phyloP scores from a whole-genome alignment of 37 sponge, comb jelly and placozoan genomes.

The Hormiphora californensis region DNA sequence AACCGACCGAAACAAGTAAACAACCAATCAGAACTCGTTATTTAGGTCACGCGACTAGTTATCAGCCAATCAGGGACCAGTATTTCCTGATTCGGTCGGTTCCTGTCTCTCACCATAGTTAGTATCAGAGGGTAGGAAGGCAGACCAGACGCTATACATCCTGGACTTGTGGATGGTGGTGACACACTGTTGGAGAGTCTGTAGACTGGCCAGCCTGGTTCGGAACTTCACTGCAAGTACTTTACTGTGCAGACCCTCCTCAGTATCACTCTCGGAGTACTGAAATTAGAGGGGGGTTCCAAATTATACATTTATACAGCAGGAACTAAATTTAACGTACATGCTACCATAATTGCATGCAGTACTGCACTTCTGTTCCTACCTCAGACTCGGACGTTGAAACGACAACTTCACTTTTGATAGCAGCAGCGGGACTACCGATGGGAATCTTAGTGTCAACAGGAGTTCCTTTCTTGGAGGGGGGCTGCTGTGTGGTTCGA shows the following conservation, averaged over 20 bases:
- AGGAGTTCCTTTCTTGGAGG: no score
- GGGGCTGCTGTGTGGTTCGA: no score
- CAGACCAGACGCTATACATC: slow-evolving; percentile 17
- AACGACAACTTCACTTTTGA: background rate
- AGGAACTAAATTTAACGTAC: no score
- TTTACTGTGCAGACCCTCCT: slow-evolving; percentile 1
- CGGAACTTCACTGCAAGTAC: slow-evolving; percentile 31
- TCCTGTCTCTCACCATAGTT: background rate
- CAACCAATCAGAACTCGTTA: no score
- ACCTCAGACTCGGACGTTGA: slow-evolving; percentile 54
- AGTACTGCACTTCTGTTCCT: background rate
- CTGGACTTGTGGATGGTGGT: slow-evolving; percentile 32
- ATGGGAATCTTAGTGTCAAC: no score
- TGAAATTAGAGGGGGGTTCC: no score
- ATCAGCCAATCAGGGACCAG: no score
- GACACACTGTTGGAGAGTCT: slow-evolving; percentile 36
- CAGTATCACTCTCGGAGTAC: slow-evolving; percentile 48
- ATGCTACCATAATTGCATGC: background rate
- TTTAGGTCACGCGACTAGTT: no score
- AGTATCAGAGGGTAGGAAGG: slow-evolving; percentile 20
- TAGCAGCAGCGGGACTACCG: no score
- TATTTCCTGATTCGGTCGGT: no score
- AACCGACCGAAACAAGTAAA: no score
- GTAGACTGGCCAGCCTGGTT: slow-evolving; percentile 13
- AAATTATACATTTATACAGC: no score